Conservation (phyloP, 1,140 invertebrate species). For the Adelges cooleyi region DNA sequence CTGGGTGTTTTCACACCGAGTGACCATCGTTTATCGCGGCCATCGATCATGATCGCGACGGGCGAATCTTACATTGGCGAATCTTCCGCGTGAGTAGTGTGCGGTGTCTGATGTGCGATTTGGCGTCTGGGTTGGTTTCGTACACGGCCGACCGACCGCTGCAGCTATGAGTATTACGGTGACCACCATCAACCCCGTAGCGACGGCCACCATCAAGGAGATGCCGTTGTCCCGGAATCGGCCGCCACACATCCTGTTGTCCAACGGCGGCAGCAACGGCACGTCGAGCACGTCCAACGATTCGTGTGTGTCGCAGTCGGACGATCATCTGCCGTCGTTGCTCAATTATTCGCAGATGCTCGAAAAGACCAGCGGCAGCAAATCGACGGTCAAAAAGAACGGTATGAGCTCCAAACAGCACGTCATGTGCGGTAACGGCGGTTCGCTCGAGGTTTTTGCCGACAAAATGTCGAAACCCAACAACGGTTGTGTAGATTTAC, state of each 20-base stretch:
- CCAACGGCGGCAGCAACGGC: background rate
- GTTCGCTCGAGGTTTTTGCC: too few relatives aligned
- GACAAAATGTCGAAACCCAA: background rate
- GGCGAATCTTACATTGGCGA: too few relatives aligned
- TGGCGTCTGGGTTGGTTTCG: background rate
- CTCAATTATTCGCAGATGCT: constrained; percentile 15
- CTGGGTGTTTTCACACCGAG: too few relatives aligned
- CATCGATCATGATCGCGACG: too few relatives aligned
- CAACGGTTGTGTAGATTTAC: background rate
- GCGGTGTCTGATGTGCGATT: background rate
- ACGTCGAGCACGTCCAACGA: constrained; percentile 14
- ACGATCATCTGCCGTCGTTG: constrained; percentile 22
- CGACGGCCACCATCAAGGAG: constrained; percentile 16
- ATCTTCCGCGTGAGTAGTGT: background rate
- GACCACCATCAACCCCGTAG: constrained; percentile 11
- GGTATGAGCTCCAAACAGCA: background rate
- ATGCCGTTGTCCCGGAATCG: constrained; percentile 17
- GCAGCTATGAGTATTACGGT: constrained; percentile 22
- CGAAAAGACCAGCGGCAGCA: background rate
- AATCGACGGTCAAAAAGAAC: background rate
- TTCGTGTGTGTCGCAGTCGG: constrained; percentile 7
- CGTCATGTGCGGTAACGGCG: background rate
- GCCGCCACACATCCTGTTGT: constrained; percentile 10
- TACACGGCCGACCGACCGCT: background rate
- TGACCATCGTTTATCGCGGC: too few relatives aligned